Evolutionary conservation across 2,888 invertebrate genomes (phyloP).

Genomic region (Cosmia trapezina): DNA sequence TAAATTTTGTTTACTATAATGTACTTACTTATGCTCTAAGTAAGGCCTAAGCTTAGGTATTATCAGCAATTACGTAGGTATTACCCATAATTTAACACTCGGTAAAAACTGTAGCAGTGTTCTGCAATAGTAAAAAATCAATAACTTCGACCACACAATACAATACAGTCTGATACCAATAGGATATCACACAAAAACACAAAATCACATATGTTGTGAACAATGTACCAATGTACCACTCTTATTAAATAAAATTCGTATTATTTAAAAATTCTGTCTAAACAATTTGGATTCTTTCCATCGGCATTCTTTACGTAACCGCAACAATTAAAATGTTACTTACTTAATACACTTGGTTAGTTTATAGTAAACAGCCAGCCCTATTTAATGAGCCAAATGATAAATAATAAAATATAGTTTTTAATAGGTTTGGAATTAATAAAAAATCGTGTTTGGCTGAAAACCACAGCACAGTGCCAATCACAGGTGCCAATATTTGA

Average conservation of each 20-base stretch:
- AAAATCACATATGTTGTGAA: not conserved
- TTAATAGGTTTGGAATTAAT: not conserved
- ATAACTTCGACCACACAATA: conserved; percentile 13
- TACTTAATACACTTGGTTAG: conserved; percentile 13
- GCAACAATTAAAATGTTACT: conserved; percentile 35
- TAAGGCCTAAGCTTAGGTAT: no score
- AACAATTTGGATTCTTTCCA: conserved; percentile 12
- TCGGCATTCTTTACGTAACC: conserved; percentile 59
- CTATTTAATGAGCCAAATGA: not conserved
- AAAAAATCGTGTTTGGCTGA: not conserved
- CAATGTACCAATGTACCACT: not conserved
- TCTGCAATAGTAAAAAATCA: conserved; percentile 28
- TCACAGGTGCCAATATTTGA: conserved; percentile 24
- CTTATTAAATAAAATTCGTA: not conserved
- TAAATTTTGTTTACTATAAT: not conserved
- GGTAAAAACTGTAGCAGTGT: not conserved
- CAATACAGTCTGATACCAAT: not conserved
- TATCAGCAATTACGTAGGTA: not conserved
- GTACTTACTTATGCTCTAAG: not conserved
- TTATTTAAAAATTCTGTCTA: not conserved
- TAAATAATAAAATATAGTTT: not conserved
- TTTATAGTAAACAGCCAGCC: not conserved
- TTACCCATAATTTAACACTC: not conserved
- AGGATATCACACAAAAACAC: not conserved
- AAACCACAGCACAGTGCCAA: not conserved